These are phyloP conservation scores for Petaurus breviceps DNA, from an alignment of 2,113 vertebrate genomes.

Conservation along the genomic window DNA sequence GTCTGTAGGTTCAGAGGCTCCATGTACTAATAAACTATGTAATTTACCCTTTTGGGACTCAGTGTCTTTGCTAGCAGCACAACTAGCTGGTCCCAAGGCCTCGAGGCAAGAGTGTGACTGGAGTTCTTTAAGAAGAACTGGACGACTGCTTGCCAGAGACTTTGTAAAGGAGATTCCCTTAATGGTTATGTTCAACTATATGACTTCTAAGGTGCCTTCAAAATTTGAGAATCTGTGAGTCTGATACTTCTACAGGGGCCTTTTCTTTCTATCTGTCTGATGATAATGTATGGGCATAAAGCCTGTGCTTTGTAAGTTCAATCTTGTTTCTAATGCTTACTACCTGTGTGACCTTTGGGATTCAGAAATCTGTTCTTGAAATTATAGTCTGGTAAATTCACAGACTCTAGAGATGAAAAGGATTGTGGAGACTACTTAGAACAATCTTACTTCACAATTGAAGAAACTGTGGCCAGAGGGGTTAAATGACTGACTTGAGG, in stretches of 20 bases:
- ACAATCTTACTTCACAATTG: background rate
- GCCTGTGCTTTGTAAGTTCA: background rate
- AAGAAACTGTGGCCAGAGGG: background rate
- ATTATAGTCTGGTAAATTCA: background rate
- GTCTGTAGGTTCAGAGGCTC: too few relatives aligned
- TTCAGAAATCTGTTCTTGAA: background rate
- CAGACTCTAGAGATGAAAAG: background rate
- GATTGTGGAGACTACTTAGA: background rate
- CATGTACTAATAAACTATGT: too few relatives aligned
- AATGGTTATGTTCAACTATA: background rate
- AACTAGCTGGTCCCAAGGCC: too few relatives aligned
- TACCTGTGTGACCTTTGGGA: background rate
- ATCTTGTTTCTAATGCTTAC: background rate
- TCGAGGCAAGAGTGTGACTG: background rate
- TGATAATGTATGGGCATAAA: background rate
- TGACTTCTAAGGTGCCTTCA: background rate
- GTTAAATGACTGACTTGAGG: background rate
- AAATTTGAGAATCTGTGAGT: background rate
- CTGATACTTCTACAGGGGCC: background rate
- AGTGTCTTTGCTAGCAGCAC: too few relatives aligned
- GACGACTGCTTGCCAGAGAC: background rate
- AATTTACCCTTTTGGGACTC: too few relatives aligned
- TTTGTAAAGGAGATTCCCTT: background rate
- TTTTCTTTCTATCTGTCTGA: background rate
- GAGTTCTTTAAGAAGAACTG: background rate